phyloP scores from a whole-genome alignment of 2,113 vertebrate genomes.

The Chunga burmeisteri region DNA sequence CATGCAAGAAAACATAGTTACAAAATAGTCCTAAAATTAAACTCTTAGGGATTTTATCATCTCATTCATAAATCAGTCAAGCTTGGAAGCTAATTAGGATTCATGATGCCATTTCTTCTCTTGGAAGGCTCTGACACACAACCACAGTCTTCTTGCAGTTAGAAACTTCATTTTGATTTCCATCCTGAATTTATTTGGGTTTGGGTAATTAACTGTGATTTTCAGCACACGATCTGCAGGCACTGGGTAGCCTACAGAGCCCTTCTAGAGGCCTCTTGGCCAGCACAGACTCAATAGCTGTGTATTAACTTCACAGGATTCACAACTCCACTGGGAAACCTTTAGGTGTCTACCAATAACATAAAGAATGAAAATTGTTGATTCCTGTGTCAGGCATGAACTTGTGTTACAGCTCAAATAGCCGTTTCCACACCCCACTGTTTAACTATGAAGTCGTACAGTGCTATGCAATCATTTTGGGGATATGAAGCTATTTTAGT shows the following conservation, averaged over 20 bases:
- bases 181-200: neutral
- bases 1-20: neutral
- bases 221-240: neutral
- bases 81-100: neutral
- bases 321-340: neutral
- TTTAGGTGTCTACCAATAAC: neutral
- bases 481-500: neutral
- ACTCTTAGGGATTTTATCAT: neutral
- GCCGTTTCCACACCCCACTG: neutral
- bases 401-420: neutral
- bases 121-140: neutral
- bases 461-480: accelerated
- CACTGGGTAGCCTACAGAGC: neutral
- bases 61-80: neutral
- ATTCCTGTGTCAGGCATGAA: neutral
- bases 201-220: neutral
- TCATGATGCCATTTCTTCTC: neutral
- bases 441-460: accelerated
- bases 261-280: neutral
- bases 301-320: neutral
- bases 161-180: neutral
- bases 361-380: neutral
- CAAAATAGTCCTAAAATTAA: neutral
- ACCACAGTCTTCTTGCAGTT: neutral
- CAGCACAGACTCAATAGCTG: neutral